Percentiles rank a stretch among this genome's conserved stretches.
phyloP scores from a whole-genome alignment of 2,113 vertebrate genomes.

The Ia io region DNA sequence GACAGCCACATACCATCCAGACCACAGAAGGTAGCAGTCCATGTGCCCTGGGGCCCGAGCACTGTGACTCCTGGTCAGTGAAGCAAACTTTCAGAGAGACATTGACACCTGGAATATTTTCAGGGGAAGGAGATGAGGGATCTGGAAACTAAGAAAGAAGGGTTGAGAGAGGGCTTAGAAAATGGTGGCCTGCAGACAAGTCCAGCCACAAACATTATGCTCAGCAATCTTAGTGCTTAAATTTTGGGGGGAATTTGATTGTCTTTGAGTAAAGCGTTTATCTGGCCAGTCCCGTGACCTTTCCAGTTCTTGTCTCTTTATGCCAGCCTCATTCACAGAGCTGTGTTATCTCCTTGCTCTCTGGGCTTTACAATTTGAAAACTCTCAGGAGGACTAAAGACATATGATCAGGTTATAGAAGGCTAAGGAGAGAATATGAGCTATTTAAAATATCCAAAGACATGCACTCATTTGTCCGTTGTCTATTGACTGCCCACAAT shows the following conservation, averaged over 20 bases:
- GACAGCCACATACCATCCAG: neutral
- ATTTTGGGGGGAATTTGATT: neutral
- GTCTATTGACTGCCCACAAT: neutral
- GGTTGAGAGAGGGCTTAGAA: conserved; percentile 6
- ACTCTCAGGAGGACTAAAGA: neutral
- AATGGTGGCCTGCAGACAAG: neutral
- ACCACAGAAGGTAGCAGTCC: conserved; percentile 4
- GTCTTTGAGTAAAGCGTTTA: neutral
- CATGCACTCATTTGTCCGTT: neutral
- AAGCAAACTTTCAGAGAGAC: conserved; percentile 29
- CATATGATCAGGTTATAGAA: neutral
- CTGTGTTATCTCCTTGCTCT: neutral
- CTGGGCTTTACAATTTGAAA: neutral
- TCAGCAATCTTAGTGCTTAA: neutral
- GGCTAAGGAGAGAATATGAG: neutral
- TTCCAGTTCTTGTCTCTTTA: neutral
- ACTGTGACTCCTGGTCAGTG: neutral
- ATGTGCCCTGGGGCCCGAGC: neutral
- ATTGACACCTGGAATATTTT: neutral
- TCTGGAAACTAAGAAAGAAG: conserved; percentile 31
- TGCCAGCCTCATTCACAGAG: neutral
- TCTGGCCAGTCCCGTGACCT: neutral
- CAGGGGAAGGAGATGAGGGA: neutral
- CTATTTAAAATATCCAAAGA: conserved; percentile 23
- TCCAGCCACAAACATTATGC: neutral